Percentiles rank a stretch among this genome's conserved stretches.
These are phyloP conservation scores for Drosophila nasuta DNA, from an alignment of 1,140 invertebrate genomes.

Conservation along the genomic window DNA sequence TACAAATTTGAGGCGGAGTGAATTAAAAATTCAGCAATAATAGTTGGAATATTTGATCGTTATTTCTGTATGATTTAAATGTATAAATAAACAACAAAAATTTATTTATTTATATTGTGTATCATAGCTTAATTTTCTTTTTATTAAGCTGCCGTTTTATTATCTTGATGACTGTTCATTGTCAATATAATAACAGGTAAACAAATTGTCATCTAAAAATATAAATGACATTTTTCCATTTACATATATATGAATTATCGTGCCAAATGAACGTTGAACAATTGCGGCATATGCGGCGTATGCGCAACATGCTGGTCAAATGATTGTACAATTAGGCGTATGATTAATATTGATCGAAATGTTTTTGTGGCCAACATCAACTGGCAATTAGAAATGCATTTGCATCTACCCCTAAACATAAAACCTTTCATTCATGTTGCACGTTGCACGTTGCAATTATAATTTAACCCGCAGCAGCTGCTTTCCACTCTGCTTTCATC, in stretches of 20 bases:
- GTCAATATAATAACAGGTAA: too few relatives aligned
- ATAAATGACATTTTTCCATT: background rate
- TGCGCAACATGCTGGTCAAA: constrained; percentile 44
- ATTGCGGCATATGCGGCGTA: constrained; percentile 36
- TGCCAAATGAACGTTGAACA: constrained; percentile 2
- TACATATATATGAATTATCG: background rate
- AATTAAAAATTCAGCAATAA: constrained; percentile 1
- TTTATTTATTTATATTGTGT: too few relatives aligned
- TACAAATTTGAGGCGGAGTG: background rate
- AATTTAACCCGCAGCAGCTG: constrained; percentile 1
- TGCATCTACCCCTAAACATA: constrained; percentile 2
- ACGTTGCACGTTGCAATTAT: constrained; percentile 23
- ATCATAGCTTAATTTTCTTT: too few relatives aligned
- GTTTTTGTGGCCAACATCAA: constrained; percentile 11
- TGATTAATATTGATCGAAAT: constrained; percentile 41
- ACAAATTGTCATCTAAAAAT: too few relatives aligned
- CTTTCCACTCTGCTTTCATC: too few relatives aligned
- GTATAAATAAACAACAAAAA: too few relatives aligned
- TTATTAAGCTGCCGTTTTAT: too few relatives aligned
- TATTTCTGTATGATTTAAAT: too few relatives aligned
- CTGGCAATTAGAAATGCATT: constrained; percentile 40
- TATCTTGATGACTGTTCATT: too few relatives aligned
- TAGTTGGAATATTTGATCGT: too few relatives aligned
- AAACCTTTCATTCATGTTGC: constrained; percentile 19
- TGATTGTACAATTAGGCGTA: constrained; percentile 44